Conservation (phyloP, 53 echinoderm and acorn worm species). For the Echinometra lucunter region DNA sequence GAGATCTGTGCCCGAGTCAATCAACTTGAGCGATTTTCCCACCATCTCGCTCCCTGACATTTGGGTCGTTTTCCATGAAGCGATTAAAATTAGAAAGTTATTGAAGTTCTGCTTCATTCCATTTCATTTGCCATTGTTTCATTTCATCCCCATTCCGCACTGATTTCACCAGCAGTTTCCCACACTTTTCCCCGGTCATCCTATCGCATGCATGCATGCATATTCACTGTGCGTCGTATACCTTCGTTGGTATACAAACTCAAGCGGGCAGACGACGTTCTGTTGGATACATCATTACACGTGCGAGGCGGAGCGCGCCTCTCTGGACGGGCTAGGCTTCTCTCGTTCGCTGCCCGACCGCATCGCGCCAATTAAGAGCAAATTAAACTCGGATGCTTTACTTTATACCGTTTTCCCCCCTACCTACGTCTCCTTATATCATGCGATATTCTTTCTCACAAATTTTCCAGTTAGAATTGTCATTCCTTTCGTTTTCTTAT, state of each 20-base stretch:
- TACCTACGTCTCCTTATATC: background rate
- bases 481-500: background rate
- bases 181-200: conserved; percentile 10
- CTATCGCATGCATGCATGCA: background rate
- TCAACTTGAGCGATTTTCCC: conserved; percentile 24
- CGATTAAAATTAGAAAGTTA: conserved; percentile 61
- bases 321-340: background rate
- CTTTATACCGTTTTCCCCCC: background rate
- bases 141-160: conserved; percentile 45
- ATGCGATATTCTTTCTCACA: background rate
- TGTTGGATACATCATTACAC: conserved; percentile 55
- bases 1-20: background rate
- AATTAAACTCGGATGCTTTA: conserved; percentile 56
- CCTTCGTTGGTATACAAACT: conserved; percentile 19
- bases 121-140: conserved; percentile 36
- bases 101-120: conserved; percentile 54
- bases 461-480: background rate
- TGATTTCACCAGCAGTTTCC: conserved; percentile 41
- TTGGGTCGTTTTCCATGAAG: conserved; percentile 10
- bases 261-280: background rate
- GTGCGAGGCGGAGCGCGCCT: conserved; percentile 8
- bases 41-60: background rate
- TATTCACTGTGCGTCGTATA: conserved; percentile 18
- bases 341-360: conserved; percentile 44
- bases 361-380: conserved; percentile 56